Evolutionary conservation across 1,140 invertebrate species (phyloP).

Genomic region (Drosophila sproati): DNA sequence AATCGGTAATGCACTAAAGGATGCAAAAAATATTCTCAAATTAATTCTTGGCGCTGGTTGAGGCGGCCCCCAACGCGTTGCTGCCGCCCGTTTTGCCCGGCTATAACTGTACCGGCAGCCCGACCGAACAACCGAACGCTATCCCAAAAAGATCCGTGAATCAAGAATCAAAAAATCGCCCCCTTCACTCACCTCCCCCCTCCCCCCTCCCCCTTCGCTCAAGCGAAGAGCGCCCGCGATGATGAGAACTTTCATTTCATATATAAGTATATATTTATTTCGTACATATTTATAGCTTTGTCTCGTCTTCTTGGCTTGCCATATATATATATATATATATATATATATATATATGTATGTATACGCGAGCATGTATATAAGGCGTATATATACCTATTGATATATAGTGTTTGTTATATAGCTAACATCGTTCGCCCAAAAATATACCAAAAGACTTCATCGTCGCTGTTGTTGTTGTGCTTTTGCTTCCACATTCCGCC

Average conservation of each 20-base stretch:
- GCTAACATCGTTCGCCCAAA: slow-evolving; percentile 60
- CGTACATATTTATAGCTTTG: slow-evolving; percentile 79
- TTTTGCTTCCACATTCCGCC: slow-evolving; percentile 45
- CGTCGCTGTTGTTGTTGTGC: slow-evolving; percentile 28
- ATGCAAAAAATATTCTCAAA: slow-evolving; percentile 84
- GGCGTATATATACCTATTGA: slow-evolving; percentile 15
- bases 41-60: slow-evolving; percentile 46
- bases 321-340: slow-evolving; percentile 19
- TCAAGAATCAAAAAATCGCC: slow-evolving; percentile 24
- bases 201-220: slow-evolving; percentile 1
- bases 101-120: slow-evolving; percentile 60
- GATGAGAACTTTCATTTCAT: slow-evolving; percentile 69
- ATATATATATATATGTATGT: too few relatives aligned
- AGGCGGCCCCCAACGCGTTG: slow-evolving; percentile 30
- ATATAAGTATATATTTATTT: slow-evolving; percentile 43
- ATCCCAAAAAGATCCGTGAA: slow-evolving; percentile 38
- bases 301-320: slow-evolving; percentile 76
- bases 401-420: slow-evolving; percentile 33
- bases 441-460: slow-evolving; percentile 43
- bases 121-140: slow-evolving; percentile 28
- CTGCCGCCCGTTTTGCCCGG: slow-evolving; percentile 32
- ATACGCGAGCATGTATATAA: slow-evolving; percentile 7
- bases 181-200: neutral
- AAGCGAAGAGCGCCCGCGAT: slow-evolving; percentile 1
- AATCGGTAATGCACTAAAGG: slow-evolving; percentile 84